Evolutionary conservation across 2,888 invertebrate genomes (phyloP).

Genomic region (Heliconius cydno): DNA sequence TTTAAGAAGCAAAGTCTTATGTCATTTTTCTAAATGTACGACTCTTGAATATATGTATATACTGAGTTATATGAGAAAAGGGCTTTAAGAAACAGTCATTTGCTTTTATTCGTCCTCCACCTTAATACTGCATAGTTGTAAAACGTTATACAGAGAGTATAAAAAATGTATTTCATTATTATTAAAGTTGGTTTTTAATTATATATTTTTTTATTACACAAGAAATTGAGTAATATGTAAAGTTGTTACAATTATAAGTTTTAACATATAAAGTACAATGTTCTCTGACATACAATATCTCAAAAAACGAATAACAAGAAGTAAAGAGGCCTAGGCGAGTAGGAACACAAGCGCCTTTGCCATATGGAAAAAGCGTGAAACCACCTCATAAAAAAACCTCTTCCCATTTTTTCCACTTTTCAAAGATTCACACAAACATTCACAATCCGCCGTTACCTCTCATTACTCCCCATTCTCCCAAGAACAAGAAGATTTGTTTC

Average conservation of each 20-base stretch:
- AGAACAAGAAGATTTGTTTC: conserved; percentile 65
- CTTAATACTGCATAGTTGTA: conserved; percentile 20
- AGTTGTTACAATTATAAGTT: too few relatives aligned
- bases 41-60: conserved; percentile 18
- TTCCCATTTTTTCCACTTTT: too few relatives aligned
- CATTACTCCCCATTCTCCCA: conserved; percentile 14
- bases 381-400: too few relatives aligned
- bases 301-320: too few relatives aligned
- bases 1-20: conserved; percentile 28
- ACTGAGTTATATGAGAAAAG: conserved; percentile 12
- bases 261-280: too few relatives aligned
- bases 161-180: not conserved
- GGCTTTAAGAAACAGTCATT: conserved; percentile 22
- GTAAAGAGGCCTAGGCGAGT: too few relatives aligned
- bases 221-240: too few relatives aligned
- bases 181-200: not conserved
- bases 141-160: conserved; percentile 17
- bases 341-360: too few relatives aligned
- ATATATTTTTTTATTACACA: not conserved
- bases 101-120: conserved; percentile 15
- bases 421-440: not conserved
- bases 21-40: conserved; percentile 26
- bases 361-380: too few relatives aligned
- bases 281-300: too few relatives aligned
- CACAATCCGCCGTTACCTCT: not conserved